phyloP scores from a whole-genome alignment of 2,797 vertebrate species.

The Rousettus madagascariensis region DNA sequence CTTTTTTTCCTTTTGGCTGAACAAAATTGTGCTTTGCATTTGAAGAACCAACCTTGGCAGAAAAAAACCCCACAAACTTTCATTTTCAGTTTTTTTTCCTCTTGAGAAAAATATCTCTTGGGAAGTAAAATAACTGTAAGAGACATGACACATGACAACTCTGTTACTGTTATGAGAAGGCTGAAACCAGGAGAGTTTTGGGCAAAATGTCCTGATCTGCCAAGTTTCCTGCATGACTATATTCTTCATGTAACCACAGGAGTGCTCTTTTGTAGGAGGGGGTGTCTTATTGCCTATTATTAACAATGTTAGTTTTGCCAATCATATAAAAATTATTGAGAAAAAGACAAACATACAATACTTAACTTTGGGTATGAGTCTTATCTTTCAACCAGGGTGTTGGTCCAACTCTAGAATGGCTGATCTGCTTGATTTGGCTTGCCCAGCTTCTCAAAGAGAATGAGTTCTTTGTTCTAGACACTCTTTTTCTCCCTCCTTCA shows the following conservation, averaged over 20 bases:
- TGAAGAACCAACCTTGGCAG: background rate
- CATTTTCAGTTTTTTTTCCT: background rate
- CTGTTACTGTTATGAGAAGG: background rate
- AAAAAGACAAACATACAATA: background rate
- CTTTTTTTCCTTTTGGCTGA: background rate
- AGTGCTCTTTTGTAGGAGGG: background rate
- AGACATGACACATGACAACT: background rate
- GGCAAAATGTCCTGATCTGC: background rate
- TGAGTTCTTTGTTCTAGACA: background rate
- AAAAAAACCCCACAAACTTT: background rate
- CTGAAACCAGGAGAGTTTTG: background rate
- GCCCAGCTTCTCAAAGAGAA: background rate
- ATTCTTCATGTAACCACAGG: background rate
- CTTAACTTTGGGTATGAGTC: background rate
- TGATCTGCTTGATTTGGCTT: background rate
- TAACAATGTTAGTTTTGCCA: background rate
- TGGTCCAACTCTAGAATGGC: background rate
- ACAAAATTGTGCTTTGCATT: conserved; percentile 27
- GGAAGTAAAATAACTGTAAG: background rate
- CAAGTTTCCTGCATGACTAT: background rate
- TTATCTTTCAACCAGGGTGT: background rate
- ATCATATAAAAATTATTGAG: background rate
- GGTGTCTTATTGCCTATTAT: background rate
- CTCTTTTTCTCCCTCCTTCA: background rate
- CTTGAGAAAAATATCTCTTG: conserved; percentile 4